Evolutionary conservation across 2,113 vertebrate species (phyloP).

Genomic region (Oncorhynchus masou): DNA sequence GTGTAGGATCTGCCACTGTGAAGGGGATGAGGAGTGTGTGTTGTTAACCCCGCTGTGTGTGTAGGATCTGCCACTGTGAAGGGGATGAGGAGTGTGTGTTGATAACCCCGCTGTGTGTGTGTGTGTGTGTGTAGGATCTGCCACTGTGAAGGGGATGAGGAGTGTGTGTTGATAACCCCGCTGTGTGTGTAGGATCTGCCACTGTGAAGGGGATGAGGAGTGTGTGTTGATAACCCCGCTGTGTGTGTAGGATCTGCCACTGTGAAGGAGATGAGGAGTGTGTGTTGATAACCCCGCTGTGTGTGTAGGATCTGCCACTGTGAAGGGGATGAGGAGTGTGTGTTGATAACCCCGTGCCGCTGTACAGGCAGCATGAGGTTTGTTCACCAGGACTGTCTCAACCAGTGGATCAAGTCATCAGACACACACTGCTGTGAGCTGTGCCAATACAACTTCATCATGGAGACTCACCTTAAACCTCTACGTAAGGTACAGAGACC

Average conservation of each 20-base stretch:
- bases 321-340: slow-evolving; percentile 93
- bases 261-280: slow-evolving; percentile 94
- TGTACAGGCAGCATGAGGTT: slow-evolving; percentile 94
- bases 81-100: too few relatives aligned
- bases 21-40: too few relatives aligned
- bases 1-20: too few relatives aligned
- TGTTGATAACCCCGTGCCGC: slow-evolving; percentile 91
- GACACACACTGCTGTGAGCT: slow-evolving; percentile 97
- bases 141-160: too few relatives aligned
- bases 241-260: slow-evolving; percentile 88
- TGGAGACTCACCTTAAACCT: slow-evolving; percentile 97
- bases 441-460: slow-evolving; percentile 97
- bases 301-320: slow-evolving; percentile 94
- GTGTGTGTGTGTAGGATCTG: too few relatives aligned
- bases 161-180: too few relatives aligned
- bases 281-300: too few relatives aligned
- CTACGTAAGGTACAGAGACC: slow-evolving; percentile 80
- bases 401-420: slow-evolving; percentile 99
- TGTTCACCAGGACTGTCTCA: slow-evolving; percentile 92
- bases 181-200: too few relatives aligned
- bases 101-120: too few relatives aligned
- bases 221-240: slow-evolving; percentile 12
- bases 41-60: too few relatives aligned
- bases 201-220: too few relatives aligned
- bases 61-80: too few relatives aligned